These are phyloP conservation scores for Aplocera efformata DNA, from an alignment of 2,888 invertebrate species.

Conservation along the genomic window DNA sequence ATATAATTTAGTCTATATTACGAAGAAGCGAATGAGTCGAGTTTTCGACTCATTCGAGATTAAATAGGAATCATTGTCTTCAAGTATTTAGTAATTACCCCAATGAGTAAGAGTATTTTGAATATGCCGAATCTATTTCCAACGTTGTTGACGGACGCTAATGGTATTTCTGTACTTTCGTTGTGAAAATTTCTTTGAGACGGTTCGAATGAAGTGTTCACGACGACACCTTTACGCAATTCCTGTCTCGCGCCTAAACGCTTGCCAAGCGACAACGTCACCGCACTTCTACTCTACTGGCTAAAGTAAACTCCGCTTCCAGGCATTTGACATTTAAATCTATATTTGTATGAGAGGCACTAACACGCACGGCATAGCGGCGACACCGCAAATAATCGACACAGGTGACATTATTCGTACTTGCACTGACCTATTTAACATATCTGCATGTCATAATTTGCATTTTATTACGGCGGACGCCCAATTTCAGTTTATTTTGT, in stretches of 20 bases:
- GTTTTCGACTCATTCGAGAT: too few relatives aligned
- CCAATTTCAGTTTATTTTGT: constrained; percentile 12
- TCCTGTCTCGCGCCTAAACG: constrained; percentile 66
- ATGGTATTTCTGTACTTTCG: constrained; percentile 68
- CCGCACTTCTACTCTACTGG: constrained; percentile 46
- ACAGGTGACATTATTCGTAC: constrained; percentile 42
- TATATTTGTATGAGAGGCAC: constrained; percentile 42
- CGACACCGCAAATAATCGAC: constrained; percentile 26
- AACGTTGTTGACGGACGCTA: constrained; percentile 59
- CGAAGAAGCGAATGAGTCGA: too few relatives aligned
- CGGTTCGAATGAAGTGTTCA: constrained; percentile 64
- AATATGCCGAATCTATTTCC: constrained; percentile 48
- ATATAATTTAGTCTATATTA: too few relatives aligned
- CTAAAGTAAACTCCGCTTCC: constrained; percentile 53
- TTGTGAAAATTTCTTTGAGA: constrained; percentile 60
- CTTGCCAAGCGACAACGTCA: constrained; percentile 71
- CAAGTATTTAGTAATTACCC: constrained; percentile 15
- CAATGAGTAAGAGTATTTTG: constrained; percentile 40
- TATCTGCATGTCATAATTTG: constrained; percentile 23
- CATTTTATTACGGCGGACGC: constrained; percentile 10
- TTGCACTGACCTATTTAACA: constrained; percentile 57
- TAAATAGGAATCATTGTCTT: constrained; percentile 2
- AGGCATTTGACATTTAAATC: constrained; percentile 50
- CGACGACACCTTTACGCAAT: constrained; percentile 75
- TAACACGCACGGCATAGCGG: constrained; percentile 20